Evolutionary conservation across 2,113 vertebrate species (phyloP).

Genomic region (Xenopus laevis): DNA sequence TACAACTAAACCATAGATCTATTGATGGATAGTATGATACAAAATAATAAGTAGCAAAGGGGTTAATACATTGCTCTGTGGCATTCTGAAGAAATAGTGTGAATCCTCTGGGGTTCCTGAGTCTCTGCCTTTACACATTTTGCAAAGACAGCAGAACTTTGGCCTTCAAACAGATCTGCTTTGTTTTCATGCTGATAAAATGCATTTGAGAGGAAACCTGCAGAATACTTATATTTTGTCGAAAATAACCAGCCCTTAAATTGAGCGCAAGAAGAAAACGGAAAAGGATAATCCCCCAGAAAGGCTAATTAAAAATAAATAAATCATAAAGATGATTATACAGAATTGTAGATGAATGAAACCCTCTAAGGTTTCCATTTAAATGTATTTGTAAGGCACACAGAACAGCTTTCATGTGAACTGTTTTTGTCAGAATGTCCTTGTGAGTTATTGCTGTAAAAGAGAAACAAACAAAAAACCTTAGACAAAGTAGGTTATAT

Average conservation of each 20-base stretch:
- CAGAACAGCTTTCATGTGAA: conserved; percentile 3
- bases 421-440: neutral
- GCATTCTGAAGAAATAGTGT: conserved; percentile 6
- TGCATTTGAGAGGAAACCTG: conserved; percentile 20
- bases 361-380: conserved; percentile 18
- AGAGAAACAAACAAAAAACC: neutral
- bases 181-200: conserved; percentile 41
- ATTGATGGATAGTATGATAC: too few species aligned
- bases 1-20: too few species aligned
- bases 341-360: too few species aligned
- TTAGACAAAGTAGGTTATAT: neutral
- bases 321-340: conserved; percentile 3
- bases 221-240: conserved; percentile 29
- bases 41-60: neutral
- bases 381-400: conserved; percentile 19
- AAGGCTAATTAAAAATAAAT: conserved; percentile 26
- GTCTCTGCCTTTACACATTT: conserved; percentile 23
- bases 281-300: conserved; percentile 1
- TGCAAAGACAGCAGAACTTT: conserved; percentile 37
- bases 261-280: conserved; percentile 18
- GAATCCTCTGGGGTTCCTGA: conserved; percentile 17
- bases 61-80: conserved; percentile 13
- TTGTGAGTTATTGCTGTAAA: neutral
- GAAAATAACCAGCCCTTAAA: conserved; percentile 33
- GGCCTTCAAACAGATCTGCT: conserved; percentile 36